A percentile compares a stretch with the other conserved stretches of the same genome.
Evolutionary conservation across 2,888 invertebrate genomes (phyloP).

Genomic region (Ochropleura leucogaster): DNA sequence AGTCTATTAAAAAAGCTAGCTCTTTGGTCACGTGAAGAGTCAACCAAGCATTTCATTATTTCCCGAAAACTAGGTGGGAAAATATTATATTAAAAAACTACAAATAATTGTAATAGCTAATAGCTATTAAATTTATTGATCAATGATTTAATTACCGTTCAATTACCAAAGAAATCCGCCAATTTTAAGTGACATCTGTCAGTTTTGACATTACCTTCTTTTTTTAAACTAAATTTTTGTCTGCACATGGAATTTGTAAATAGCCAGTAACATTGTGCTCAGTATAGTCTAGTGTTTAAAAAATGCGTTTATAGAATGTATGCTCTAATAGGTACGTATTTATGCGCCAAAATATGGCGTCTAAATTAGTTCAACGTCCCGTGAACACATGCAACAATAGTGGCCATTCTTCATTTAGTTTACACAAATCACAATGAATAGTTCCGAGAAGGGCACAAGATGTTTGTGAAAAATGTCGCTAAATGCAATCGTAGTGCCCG

Average conservation of each 20-base stretch:
- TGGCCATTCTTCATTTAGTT: conserved; percentile 60
- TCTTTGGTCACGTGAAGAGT: no score
- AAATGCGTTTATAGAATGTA: background rate
- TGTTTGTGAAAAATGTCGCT: conserved; percentile 68
- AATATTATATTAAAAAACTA: background rate
- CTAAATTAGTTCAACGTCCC: conserved; percentile 44
- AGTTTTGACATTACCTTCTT: background rate
- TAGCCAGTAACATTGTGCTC: background rate
- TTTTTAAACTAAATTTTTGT: background rate
- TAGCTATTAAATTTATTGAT: background rate
- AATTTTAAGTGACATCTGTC: conserved; percentile 18
- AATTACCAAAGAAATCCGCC: background rate
- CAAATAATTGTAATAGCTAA: background rate
- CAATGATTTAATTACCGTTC: background rate
- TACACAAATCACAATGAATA: conserved; percentile 54
- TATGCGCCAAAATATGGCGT: conserved; percentile 11
- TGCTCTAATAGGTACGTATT: background rate
- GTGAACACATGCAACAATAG: conserved; percentile 55
- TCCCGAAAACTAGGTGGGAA: no score
- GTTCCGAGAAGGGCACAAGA: conserved; percentile 65
- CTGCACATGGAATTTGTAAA: background rate
- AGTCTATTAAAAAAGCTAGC: no score
- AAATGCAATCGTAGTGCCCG: conserved; percentile 33
- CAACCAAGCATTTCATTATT: no score
- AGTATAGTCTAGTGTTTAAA: background rate